A percentile compares a stretch with the other conserved stretches of the same genome.
Conservation (phyloP, 2,113 vertebrate genomes). For the Zapus hudsonius region DNA sequence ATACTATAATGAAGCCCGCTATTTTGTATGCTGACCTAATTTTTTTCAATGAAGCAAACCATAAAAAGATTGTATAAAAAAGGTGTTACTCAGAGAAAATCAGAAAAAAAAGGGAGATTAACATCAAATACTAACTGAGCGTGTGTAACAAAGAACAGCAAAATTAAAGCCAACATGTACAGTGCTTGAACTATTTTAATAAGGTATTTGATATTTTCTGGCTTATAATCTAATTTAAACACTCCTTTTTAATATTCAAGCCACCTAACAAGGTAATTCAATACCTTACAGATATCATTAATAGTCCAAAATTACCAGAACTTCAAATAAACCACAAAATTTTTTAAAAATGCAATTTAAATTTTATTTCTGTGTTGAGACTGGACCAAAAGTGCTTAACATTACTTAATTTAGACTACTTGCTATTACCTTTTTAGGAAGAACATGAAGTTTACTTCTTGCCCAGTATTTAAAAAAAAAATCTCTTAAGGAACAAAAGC, state of each 20-base stretch:
- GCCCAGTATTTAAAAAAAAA: background rate
- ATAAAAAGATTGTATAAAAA: background rate
- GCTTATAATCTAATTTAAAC: background rate
- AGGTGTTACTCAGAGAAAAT: background rate
- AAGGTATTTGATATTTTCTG: background rate
- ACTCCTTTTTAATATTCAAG: background rate
- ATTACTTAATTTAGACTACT: slow-evolving; percentile 11
- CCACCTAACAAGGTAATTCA: background rate
- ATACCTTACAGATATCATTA: background rate
- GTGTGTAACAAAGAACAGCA: slow-evolving; percentile 20
- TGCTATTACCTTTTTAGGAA: background rate
- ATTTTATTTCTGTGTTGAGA: background rate
- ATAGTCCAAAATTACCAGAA: background rate
- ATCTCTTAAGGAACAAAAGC: background rate
- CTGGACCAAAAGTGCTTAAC: background rate
- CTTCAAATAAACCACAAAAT: background rate
- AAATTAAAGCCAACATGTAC: slow-evolving; percentile 13
- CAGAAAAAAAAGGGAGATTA: background rate
- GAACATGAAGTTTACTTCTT: background rate
- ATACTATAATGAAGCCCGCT: background rate
- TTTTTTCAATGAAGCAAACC: background rate
- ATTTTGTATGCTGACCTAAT: background rate
- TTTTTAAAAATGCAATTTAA: background rate
- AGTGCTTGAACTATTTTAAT: background rate
- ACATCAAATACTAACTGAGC: slow-evolving; percentile 15